phyloP scores from a whole-genome alignment of 2,113 vertebrate genomes.

The Euleptes europaea region DNA sequence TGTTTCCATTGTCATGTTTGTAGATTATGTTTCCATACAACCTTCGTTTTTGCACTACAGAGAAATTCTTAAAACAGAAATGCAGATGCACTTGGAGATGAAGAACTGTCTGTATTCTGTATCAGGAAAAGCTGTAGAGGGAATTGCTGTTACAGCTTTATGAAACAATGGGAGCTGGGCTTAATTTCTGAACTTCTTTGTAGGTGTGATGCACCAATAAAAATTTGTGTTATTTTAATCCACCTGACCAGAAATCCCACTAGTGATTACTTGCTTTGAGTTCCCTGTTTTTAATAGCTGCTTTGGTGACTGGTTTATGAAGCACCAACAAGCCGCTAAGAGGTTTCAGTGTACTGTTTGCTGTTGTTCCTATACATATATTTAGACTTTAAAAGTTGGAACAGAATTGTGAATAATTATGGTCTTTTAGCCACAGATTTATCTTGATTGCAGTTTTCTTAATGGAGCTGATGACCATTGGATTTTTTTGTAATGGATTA shows the following conservation, averaged over 20 bases:
- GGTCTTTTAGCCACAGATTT: not conserved
- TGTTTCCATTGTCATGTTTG: constrained; percentile 41
- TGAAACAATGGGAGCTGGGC: not conserved
- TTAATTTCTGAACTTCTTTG: not conserved
- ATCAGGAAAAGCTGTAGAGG: not conserved
- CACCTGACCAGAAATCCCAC: not conserved
- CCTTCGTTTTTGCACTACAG: constrained; percentile 52
- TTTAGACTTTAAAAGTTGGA: not conserved
- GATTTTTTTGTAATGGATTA: not conserved
- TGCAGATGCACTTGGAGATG: not conserved
- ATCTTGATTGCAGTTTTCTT: constrained; percentile 7
- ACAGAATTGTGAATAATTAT: not conserved
- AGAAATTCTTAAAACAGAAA: not conserved
- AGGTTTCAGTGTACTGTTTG: not conserved
- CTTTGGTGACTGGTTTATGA: not conserved
- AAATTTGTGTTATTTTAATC: not conserved
- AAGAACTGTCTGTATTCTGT: not conserved
- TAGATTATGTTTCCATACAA: constrained; percentile 43
- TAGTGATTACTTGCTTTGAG: not conserved
- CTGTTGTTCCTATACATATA: not conserved
- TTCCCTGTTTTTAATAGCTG: not conserved
- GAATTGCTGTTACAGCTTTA: not conserved
- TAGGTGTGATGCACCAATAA: not conserved
- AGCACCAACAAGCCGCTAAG: not conserved
- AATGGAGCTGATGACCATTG: not conserved